phyloP scores from a whole-genome alignment of 2,797 vertebrate genomes.

The Eulemur mongoz region DNA sequence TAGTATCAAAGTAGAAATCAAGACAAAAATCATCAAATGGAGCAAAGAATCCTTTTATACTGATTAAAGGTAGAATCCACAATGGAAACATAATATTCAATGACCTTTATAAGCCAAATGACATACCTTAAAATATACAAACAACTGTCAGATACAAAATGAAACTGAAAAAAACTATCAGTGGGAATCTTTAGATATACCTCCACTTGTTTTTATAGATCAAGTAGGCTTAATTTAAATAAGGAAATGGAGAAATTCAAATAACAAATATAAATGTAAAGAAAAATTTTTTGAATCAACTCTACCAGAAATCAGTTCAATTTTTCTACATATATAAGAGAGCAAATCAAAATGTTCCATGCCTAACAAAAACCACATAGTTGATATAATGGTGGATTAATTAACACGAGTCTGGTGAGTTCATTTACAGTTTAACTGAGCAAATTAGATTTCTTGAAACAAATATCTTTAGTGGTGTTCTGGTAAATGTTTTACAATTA shows the following conservation, averaged over 20 bases:
- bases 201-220: neutral
- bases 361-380: neutral
- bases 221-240: neutral
- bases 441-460: neutral
- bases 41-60: neutral
- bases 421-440: neutral
- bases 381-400: neutral
- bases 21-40: neutral
- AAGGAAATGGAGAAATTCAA: neutral
- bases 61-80: neutral
- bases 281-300: neutral
- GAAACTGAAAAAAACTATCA: neutral
- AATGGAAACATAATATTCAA: conserved; percentile 25
- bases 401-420: neutral
- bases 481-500: neutral
- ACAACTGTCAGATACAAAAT: neutral
- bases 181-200: neutral
- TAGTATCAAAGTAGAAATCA: neutral
- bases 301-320: neutral
- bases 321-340: neutral
- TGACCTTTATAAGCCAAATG: neutral
- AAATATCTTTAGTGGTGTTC: neutral
- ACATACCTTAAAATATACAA: neutral
- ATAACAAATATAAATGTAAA: neutral
- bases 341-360: neutral